phyloP scores from a whole-genome alignment of 2,797 vertebrate genomes.

The Myoxocephalus aenaeus region DNA sequence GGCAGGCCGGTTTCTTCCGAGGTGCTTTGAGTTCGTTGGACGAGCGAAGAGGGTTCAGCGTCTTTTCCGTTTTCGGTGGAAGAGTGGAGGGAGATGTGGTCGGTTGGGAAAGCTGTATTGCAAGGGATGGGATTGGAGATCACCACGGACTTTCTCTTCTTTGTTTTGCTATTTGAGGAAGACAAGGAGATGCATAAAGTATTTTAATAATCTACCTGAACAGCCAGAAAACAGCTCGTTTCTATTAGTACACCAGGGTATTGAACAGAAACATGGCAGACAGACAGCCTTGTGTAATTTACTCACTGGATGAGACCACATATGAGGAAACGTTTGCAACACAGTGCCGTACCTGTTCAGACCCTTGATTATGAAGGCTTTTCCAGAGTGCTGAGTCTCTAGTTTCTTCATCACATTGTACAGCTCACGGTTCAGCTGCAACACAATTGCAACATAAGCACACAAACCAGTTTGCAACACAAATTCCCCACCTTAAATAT shows the following conservation, averaged over 20 bases:
- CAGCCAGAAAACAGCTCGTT: not conserved
- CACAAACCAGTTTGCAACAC: not conserved
- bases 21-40: constrained; percentile 23
- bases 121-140: constrained; percentile 92
- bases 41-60: constrained; percentile 13
- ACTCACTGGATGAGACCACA: not conserved
- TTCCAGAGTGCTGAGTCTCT: constrained; percentile 94
- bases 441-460: constrained; percentile 21
- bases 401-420: constrained; percentile 96
- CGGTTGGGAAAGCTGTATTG: constrained; percentile 81
- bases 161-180: constrained; percentile 69
- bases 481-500: not conserved
- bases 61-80: constrained; percentile 64
- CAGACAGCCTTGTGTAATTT: not conserved
- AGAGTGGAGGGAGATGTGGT: constrained; percentile 71
- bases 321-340: not conserved
- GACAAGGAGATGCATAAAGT: not conserved
- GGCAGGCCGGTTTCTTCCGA: constrained; percentile 40
- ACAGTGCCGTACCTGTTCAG: constrained; percentile 83
- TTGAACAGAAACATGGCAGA: not conserved
- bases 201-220: not conserved
- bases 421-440: constrained; percentile 91
- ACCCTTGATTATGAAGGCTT: constrained; percentile 93
- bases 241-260: not conserved
- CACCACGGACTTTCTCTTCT: constrained; percentile 88